These are phyloP conservation scores for Cyanistes caeruleus DNA, from an alignment of 2,113 vertebrate genomes.

Conservation along the genomic window DNA sequence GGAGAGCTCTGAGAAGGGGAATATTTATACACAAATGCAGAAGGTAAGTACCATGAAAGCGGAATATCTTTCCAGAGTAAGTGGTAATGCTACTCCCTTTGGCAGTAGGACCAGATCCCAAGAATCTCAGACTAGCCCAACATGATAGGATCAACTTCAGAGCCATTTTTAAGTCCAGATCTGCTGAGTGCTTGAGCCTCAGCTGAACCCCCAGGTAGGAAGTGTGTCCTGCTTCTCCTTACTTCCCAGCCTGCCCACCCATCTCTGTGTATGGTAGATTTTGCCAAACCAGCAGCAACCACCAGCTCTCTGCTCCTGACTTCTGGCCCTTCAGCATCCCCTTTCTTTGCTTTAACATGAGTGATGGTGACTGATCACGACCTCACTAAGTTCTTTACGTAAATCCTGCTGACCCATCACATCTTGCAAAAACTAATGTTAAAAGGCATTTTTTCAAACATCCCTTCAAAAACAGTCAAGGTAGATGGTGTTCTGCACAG, in stretches of 20 bases:
- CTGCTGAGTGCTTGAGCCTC: not conserved
- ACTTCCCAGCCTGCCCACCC: not conserved
- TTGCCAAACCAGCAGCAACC: not conserved
- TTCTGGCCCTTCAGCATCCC: not conserved
- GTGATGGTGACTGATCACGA: not conserved
- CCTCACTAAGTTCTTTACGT: not conserved
- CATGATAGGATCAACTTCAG: not conserved
- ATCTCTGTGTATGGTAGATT: not conserved
- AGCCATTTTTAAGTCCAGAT: not conserved
- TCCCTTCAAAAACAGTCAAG: not conserved
- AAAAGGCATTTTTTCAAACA: constrained; percentile 48
- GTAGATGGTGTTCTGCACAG: not conserved
- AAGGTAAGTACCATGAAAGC: not conserved
- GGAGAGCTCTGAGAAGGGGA: not conserved
- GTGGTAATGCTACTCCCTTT: not conserved
- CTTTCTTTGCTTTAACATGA: not conserved
- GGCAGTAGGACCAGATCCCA: not conserved
- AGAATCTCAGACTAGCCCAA: not conserved
- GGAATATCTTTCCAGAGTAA: not conserved
- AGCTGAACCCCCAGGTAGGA: not conserved
- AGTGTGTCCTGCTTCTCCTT: not conserved
- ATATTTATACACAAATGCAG: not conserved
- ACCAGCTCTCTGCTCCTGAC: not conserved
- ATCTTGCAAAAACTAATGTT: not conserved
- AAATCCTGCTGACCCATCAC: constrained; percentile 16